These are phyloP conservation scores for Halictus ligatus DNA, from an alignment of 2,888 invertebrate species.

Conservation along the genomic window DNA sequence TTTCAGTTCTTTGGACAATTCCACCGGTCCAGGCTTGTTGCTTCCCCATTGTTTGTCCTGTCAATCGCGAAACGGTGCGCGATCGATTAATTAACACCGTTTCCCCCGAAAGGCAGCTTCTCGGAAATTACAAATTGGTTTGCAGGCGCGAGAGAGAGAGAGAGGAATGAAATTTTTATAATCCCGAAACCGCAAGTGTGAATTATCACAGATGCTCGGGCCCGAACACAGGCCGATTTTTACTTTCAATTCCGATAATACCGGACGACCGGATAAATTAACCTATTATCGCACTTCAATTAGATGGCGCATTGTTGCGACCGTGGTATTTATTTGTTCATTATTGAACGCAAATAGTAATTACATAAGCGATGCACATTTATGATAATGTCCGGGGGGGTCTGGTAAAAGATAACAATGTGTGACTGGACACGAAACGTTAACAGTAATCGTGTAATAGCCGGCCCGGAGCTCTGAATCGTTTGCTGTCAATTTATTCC, in stretches of 20 bases:
- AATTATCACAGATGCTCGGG: neutral
- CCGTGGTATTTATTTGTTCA: constrained; percentile 18
- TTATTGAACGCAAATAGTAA: constrained; percentile 1
- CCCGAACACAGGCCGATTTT: neutral
- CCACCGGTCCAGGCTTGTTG: neutral
- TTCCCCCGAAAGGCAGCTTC: neutral
- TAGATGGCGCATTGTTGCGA: neutral
- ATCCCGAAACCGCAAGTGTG: neutral
- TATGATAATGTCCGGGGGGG: neutral
- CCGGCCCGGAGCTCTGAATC: neutral
- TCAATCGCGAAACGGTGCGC: neutral
- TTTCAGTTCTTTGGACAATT: constrained; percentile 10
- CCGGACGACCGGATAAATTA: neutral
- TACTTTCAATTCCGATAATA: neutral
- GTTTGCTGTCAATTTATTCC: constrained; percentile 11
- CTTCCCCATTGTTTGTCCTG: neutral
- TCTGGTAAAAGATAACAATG: constrained; percentile 21
- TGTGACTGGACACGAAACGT: constrained; percentile 21
- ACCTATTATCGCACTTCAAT: neutral
- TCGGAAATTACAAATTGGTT: neutral
- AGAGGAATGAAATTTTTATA: neutral
- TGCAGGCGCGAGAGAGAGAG: neutral
- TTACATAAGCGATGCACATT: constrained; percentile 15
- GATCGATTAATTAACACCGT: neutral
- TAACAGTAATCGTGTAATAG: constrained; percentile 25